Evolutionary conservation across 1,140 invertebrate species (phyloP).

Genomic region (Bombus sibiricus): DNA sequence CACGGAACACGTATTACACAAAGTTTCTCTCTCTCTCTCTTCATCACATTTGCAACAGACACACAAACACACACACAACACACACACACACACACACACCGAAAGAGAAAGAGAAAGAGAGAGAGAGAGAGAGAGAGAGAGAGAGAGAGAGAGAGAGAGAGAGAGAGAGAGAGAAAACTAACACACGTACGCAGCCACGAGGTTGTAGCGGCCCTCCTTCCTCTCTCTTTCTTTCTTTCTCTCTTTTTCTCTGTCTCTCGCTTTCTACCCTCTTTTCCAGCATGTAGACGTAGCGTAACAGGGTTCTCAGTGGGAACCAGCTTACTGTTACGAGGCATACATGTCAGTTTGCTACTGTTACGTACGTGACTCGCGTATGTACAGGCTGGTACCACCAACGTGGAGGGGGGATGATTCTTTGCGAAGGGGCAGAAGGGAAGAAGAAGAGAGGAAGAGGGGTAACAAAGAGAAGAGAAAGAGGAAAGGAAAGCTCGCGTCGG

Average conservation of each 20-base stretch:
- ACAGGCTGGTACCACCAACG: slow-evolving; percentile 57
- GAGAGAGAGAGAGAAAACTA: background rate
- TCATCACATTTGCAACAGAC: background rate
- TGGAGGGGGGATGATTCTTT: slow-evolving; percentile 43
- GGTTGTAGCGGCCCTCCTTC: background rate
- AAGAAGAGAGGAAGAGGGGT: background rate
- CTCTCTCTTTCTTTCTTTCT: background rate
- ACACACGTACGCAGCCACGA: background rate
- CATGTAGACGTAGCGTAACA: slow-evolving; percentile 60
- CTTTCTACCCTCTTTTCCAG: slow-evolving; percentile 55
- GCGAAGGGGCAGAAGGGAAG: background rate
- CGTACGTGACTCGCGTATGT: slow-evolving; percentile 65
- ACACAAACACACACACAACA: no score
- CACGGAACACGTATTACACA: slow-evolving; percentile 57
- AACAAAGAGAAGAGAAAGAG: background rate
- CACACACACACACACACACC: background rate
- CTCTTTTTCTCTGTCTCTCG: slow-evolving; percentile 10
- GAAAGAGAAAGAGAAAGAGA: no score
- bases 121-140: background rate
- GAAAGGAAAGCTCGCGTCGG: slow-evolving; percentile 1
- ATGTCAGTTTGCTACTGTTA: slow-evolving; percentile 62
- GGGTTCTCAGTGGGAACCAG: slow-evolving; percentile 66
- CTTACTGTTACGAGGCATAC: slow-evolving; percentile 66
- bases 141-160: background rate
- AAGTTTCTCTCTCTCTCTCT: slow-evolving; percentile 39